Evolutionary conservation across 2,888 invertebrate genomes (phyloP), one percentile per base, ranked within the genome.

Genomic region (Agrotis clavis): DNA sequence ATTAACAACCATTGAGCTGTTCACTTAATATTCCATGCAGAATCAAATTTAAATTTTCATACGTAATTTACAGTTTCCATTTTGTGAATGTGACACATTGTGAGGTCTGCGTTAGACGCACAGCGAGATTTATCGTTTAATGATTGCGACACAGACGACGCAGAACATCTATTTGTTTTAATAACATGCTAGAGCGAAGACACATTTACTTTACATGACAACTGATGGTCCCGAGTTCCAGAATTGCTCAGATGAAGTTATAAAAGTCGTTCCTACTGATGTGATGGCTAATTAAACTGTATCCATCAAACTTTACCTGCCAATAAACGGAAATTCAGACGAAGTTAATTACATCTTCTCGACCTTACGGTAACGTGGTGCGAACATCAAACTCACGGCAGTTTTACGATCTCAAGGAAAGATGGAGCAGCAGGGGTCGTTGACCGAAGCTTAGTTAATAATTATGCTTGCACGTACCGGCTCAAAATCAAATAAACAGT

Each of bases 401-500:
- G 83, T 87, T 91, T 91, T 90, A 92, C 84, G 90, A 90, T 79
- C 84, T 79, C 83, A 81, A 88, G 87, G 88, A 88, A 90, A 87
- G 84, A 86, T 87, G 86, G 80, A 84, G 78, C 84, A 69, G 81
- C 77, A 62, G 80, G 88, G 94, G 91, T 94, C 92, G 89, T 89
- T 87, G 92, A 79, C 91, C 94, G 85, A 86, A 77, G 89, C 89
- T 92, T 92, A 90, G 92, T 93, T 93, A 92, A 92, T 92, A 25
- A 25, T 25, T 25, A 92, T 90, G 90, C 88, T 83, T 87, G 90
- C 88, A 89, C 87, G 91, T 90, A 92, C 87, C 87, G 88, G 91
- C 92, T 90, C 92, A 93, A 94, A 94, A 94, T 94, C 94, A 94
- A 95, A 95, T 95, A 95, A 95, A 95, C 94, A 95, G 89, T 89